Base-by-base conservation (phyloP, 1,140 invertebrate genomes). In the Ooceraea biroi region DNA sequence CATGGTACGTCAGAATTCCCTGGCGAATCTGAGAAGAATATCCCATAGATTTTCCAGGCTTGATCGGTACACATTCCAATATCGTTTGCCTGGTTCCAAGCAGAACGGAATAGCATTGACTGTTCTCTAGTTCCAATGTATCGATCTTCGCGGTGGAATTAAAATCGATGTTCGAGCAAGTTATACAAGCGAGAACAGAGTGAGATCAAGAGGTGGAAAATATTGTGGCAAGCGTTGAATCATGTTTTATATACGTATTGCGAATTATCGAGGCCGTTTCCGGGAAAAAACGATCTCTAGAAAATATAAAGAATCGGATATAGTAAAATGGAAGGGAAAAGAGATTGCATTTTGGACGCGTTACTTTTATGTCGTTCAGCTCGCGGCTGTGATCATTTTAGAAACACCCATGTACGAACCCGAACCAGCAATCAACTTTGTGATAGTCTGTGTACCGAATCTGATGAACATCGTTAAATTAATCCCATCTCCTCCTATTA, bases 391-490 rank as follows among this genome's bases (percentile, higher is more conserved):
- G 87, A 89, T 89, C 84, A 83, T 89, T 93, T 92, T 91, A 93
- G 90, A 92, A 92, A 90, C 89, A 90, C 89, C 91, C 89, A 87
- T 85, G 90, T 91, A 90, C 84, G 85, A 87, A 89, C 86, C 84
- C 80, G 86, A 90, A 90, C 89, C 91, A 92, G 92, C 91, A 93
- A 94, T 94, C 90, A 93, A 94, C 87, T 91, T 93, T 94, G 92
- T 93, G 92, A 93, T 94, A 94, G 93, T 90, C 89, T 88, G 85
- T 88, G 88, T 91, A 90, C 85, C 60, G 84, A 90, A 71, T 93
- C 80, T 86, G 88, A 84, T 84, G 69, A 88, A 87, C 74, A 86
- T 83, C 74, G 83, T 89, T 88, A 76, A 86, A 88, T 78, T 89
- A 83, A 85, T 89, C 80, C 86, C 69, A 80, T 82, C 78, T 78